These are phyloP conservation scores for Percina caprodes DNA, from an alignment of 2,113 vertebrate species.

Conservation along the genomic window DNA sequence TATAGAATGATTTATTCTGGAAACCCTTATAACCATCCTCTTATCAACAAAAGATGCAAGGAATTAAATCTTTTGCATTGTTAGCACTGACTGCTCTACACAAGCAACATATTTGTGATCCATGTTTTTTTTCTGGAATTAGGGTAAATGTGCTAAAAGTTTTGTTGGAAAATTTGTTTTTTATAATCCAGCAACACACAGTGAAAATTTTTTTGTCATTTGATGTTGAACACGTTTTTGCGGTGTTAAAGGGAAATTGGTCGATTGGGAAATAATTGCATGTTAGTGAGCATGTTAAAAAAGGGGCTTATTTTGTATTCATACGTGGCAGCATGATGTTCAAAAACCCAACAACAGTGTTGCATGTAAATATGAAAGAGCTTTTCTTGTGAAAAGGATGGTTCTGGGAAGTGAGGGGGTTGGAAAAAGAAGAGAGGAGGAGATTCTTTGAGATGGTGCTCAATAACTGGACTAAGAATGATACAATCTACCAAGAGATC, in stretches of 20 bases:
- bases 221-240: constrained; percentile 65
- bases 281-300: constrained; percentile 58
- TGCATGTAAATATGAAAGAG: constrained; percentile 57
- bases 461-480: not conserved
- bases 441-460: constrained; percentile 66
- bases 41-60: not conserved
- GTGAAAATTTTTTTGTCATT: constrained; percentile 40
- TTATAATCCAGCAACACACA: not conserved
- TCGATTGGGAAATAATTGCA: constrained; percentile 51
- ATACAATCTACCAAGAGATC: not conserved
- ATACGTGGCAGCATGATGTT: constrained; percentile 52
- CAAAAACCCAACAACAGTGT: constrained; percentile 19
- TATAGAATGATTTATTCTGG: not conserved
- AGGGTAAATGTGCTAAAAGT: not conserved
- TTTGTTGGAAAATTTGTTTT: not conserved
- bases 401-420: constrained; percentile 59
- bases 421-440: constrained; percentile 67
- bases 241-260: constrained; percentile 28
- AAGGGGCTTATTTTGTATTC: constrained; percentile 46
- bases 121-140: constrained; percentile 9
- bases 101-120: not conserved
- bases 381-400: constrained; percentile 43
- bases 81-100: not conserved
- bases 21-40: not conserved
- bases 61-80: not conserved